Percentiles rank a stretch among this genome's conserved stretches.
These are phyloP conservation scores for Bergia sp. DNA, from an alignment of 92 coral and sea anemone species.

Conservation along the genomic window DNA sequence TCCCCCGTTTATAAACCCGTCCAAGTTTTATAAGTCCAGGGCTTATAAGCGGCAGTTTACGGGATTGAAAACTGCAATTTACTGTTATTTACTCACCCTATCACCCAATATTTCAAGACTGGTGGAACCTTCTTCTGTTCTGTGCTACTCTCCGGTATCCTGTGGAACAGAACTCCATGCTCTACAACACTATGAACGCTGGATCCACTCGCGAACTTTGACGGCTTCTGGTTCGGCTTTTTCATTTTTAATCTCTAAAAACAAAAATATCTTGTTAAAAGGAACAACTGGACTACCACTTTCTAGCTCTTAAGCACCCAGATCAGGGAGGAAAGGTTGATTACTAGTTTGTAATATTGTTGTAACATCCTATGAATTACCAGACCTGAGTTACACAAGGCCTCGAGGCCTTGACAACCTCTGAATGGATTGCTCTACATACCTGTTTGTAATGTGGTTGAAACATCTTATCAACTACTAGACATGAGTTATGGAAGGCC, in stretches of 20 bases:
- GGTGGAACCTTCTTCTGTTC: constrained; percentile 75
- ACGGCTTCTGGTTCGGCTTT: constrained; percentile 49
- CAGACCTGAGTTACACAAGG: no score
- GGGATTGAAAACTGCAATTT: not conserved
- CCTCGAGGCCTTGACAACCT: no score
- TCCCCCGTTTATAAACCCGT: no score
- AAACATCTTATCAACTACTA: constrained; percentile 80
- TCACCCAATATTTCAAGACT: constrained; percentile 90
- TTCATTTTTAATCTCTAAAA: constrained; percentile 41
- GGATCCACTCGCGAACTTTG: constrained; percentile 50
- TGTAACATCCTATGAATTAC: no score
- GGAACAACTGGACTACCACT: no score
- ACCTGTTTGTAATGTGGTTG: no score
- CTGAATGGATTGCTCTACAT: no score
- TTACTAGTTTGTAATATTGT: no score
- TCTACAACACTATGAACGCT: constrained; percentile 69
- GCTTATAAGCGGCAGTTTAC: not conserved
- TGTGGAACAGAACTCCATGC: constrained; percentile 78
- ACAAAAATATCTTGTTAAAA: not conserved
- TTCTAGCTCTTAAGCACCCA: no score
- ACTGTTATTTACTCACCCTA: constrained; percentile 73
- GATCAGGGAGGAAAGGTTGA: no score
- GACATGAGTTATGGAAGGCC: constrained; percentile 84
- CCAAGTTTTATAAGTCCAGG: no score
- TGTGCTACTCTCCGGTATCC: constrained; percentile 60